Percentiles rank a stretch among this genome's conserved stretches.
phyloP scores from a whole-genome alignment of 2,888 invertebrate species.

The Hirtodrosophila cameraria region DNA sequence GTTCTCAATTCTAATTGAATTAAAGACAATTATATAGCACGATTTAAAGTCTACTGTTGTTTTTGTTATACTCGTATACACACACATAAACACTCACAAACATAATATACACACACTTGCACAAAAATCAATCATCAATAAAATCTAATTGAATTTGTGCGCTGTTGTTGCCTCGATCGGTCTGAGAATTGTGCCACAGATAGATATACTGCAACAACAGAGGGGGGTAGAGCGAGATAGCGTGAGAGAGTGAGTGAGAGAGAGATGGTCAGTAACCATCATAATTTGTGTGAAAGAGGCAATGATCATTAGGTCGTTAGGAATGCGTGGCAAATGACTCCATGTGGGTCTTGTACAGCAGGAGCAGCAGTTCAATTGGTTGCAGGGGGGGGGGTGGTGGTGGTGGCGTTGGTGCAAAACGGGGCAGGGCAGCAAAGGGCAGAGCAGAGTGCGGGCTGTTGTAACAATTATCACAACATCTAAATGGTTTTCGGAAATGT shows the following conservation, averaged over 20 bases:
- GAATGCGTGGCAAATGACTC: slow-evolving; percentile 68
- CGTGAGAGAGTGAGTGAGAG: not conserved
- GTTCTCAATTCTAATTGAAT: slow-evolving; percentile 62
- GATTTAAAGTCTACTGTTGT: slow-evolving; percentile 6
- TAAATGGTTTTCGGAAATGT: slow-evolving; percentile 76
- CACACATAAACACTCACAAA: slow-evolving; percentile 6
- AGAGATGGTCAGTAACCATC: slow-evolving; percentile 28
- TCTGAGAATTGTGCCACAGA: slow-evolving; percentile 27
- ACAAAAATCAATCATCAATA: slow-evolving; percentile 76
- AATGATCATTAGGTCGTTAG: slow-evolving; percentile 48
- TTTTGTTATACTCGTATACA: slow-evolving; percentile 11
- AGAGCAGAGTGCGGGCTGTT: slow-evolving; percentile 35
- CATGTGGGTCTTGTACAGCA: slow-evolving; percentile 70
- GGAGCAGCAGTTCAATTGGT: slow-evolving; percentile 22
- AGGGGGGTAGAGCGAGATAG: not conserved
- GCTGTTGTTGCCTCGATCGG: slow-evolving; percentile 44
- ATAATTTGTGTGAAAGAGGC: slow-evolving; percentile 51
- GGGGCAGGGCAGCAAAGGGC: not conserved
- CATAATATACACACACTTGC: slow-evolving; percentile 13
- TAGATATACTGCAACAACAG: no score
- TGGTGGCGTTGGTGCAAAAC: not conserved
- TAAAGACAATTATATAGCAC: slow-evolving; percentile 67
- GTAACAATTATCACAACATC: slow-evolving; percentile 71
- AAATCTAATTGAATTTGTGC: slow-evolving; percentile 77
- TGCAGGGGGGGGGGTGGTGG: not conserved